Conservation (phyloP, 2,113 vertebrate genomes). For the Bothrops jararaca region DNA sequence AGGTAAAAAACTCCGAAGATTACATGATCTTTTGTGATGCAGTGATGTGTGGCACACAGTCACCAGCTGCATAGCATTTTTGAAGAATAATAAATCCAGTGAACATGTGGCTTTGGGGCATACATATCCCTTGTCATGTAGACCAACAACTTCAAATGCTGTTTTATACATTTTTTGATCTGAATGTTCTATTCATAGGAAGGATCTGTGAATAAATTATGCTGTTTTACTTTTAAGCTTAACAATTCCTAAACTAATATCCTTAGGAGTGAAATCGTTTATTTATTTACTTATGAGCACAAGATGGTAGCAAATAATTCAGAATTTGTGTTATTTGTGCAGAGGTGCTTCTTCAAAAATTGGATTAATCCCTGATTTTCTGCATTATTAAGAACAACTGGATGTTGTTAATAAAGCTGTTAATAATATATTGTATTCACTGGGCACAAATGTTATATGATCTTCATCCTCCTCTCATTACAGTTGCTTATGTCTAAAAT, state of each 20-base stretch:
- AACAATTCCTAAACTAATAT: background rate
- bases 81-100: background rate
- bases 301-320: background rate
- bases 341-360: background rate
- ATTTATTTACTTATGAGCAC: background rate
- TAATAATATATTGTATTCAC: background rate
- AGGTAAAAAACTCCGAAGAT: background rate
- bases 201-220: background rate
- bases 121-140: background rate
- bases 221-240: background rate
- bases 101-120: background rate
- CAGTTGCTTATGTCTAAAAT: background rate
- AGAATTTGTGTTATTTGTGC: background rate
- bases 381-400: conserved; percentile 5
- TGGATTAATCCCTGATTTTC: conserved; percentile 10
- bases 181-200: background rate
- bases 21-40: background rate
- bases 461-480: background rate
- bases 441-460: background rate
- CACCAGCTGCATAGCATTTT: background rate
- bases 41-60: background rate
- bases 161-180: background rate
- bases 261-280: background rate
- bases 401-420: background rate
- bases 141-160: too few relatives aligned